Conservation (phyloP, 2,888 invertebrate species). For the Tanaodytes sp. region DNA sequence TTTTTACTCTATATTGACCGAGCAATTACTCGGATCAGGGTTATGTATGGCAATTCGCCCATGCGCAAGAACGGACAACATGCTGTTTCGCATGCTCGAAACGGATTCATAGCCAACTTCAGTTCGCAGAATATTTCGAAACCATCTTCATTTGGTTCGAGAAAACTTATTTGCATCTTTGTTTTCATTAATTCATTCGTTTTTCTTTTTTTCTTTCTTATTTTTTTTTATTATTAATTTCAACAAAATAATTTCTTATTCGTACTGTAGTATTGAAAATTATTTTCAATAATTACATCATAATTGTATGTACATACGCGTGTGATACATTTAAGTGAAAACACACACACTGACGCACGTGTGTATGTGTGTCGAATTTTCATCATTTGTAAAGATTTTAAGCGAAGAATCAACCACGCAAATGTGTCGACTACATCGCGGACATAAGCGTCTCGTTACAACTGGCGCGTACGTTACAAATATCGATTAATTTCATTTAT, state of each 20-base stretch:
- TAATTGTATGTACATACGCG: slow-evolving; percentile 67
- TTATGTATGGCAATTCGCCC: no score
- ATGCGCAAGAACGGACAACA: no score
- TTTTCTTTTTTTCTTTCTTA: slow-evolving; percentile 37
- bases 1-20: no score
- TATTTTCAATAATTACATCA: slow-evolving; percentile 70
- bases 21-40: no score
- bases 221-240: slow-evolving; percentile 53
- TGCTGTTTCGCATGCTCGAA: no score
- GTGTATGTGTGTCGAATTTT: slow-evolving; percentile 58
- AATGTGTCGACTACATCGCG: slow-evolving; percentile 55
- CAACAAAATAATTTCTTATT: slow-evolving; percentile 73
- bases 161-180: slow-evolving; percentile 2
- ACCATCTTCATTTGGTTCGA: slow-evolving; percentile 60
- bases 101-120: no score
- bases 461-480: slow-evolving; percentile 50
- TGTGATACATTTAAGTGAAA: slow-evolving; percentile 62
- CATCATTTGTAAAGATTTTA: slow-evolving; percentile 58
- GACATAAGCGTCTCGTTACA: slow-evolving; percentile 55
- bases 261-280: slow-evolving; percentile 64
- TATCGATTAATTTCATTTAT: no score
- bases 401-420: slow-evolving; percentile 64
- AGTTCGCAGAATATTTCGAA: no score
- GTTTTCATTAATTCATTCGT: slow-evolving; percentile 32
- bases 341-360: slow-evolving; percentile 1